Evolutionary conservation across 2,888 invertebrate species (phyloP), one percentile per base, ranked within the genome.

Genomic region (Vesta saturnalis): DNA sequence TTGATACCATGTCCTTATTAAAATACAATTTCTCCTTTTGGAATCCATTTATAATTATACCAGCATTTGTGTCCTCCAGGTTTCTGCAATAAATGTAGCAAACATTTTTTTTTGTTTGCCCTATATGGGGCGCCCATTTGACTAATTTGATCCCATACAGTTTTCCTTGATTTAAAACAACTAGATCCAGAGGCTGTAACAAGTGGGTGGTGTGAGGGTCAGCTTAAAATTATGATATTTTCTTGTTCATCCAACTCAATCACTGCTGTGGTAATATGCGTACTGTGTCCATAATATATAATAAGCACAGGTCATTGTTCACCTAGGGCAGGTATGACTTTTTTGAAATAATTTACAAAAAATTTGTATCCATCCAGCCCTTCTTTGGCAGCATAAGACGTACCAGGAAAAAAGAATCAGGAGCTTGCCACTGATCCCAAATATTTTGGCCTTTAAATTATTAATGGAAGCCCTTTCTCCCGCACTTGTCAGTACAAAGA

Each of bases 391-490:
- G 58, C 19, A 35, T 64, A 59, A 0, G 16, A 3, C 5, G n/a
- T 22, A 14, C 56, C 46, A n/a, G 43, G 43, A 14, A 43, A 22
- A 3, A 15, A 22, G 10, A 8, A 12, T 19, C 18, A 10, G 1
- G 6, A 12, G 61, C 16, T n/a, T 1, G 77, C 23, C 4, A 71
- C 69, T n/a, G n/a, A 43, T 79, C 76, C 79, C 78, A 80, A 12
- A 77, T 60, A 67, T 77, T 73, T 70, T 76, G 77, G n/a, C 78
- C 75, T 60, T 77, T 74, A 39, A 60, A 74, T 30, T n/a, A 71
- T 70, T 10, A 70, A 39, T 10, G 73, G 72, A 5, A 72, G 71
- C 4, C 54, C 30, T 52, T 74, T 73, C n/a, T 49, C 22, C 1
- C 74, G 76, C 74, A 59, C 22, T 64, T 22, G 35, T 30, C 18